Evolutionary conservation across 37 sponge, comb jelly and placozoan species (phyloP), one percentile per base, ranked within the genome.

Genomic region (Ephydatia muelleri): DNA sequence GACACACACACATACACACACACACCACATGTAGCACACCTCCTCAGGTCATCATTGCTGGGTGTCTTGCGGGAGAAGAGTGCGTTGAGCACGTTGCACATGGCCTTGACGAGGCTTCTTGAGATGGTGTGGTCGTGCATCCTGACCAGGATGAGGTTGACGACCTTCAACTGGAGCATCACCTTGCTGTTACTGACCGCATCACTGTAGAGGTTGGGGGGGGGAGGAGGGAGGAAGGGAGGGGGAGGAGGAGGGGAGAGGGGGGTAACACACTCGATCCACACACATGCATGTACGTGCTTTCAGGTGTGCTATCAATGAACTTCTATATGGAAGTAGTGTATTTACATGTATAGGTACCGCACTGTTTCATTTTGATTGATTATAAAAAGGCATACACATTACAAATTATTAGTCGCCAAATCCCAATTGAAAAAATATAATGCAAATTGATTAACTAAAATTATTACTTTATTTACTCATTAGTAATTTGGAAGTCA

Each of bases 151-250:
- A 92, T 79, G 25, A 78, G 29, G n/a, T 82, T 82, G 31, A 88
- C 72, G 68, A 92, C 39, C 65, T 88, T 92, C 76, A 85, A 82
- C 33, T 82, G 34, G 3, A 85, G 80, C 93, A 92, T 88, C 25
- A 81, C 68, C 36, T 88, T 70, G 0, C 82, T 79, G 70, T 90
- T 90, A 33, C 69, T 64, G 67, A 2, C 16, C n/a, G 48, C 67
- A 57, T 72, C 67, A 71, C 84, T 82, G 36, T 4, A 28, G 16
- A 9, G 69, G 69, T 4, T n/a, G 69, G 29, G 69, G 11, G 69
- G 8, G 69, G 69, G 29, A 11, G 69, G 11, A 11, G 8, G 29
- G 26, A 49, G 23, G 38, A 49, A 25, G 40, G 57, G 36, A 49
- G 29, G 57, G 5, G 78, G 8, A 49, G 27, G 49, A 9, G 14